Evolutionary conservation across 2,113 vertebrate genomes (phyloP).

Genomic region (Odobenus rosmarus): DNA sequence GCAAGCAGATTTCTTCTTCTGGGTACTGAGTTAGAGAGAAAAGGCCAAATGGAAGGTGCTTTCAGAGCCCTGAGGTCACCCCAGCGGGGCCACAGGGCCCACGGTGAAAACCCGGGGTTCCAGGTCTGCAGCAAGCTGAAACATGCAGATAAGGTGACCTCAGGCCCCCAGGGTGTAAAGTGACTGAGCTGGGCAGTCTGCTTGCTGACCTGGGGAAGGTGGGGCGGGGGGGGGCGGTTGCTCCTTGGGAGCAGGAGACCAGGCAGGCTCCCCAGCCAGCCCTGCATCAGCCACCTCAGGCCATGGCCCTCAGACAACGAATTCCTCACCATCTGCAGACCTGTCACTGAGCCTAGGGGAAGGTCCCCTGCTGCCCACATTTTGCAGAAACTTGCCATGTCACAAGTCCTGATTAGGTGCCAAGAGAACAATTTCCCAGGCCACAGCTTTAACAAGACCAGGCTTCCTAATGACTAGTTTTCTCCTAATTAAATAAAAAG

Average conservation of each 20-base stretch:
- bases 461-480: slow-evolving; percentile 76
- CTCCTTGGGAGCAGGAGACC: background rate
- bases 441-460: slow-evolving; percentile 69
- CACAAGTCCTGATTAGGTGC: slow-evolving; percentile 62
- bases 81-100: background rate
- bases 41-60: background rate
- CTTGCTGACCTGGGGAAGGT: background rate
- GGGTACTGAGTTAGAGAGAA: background rate
- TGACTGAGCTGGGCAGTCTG: background rate
- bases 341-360: background rate
- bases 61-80: background rate
- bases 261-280: background rate
- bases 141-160: background rate
- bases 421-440: slow-evolving; percentile 73
- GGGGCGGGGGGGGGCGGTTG: background rate
- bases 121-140: background rate
- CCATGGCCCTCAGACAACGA: background rate
- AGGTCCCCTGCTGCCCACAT: slow-evolving; percentile 37
- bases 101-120: background rate
- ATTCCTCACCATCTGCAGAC: slow-evolving; percentile 33
- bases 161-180: background rate
- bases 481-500: slow-evolving; percentile 77
- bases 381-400: slow-evolving; percentile 37
- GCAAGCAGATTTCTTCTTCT: background rate
- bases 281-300: background rate